Evolutionary conservation across 2,888 invertebrate genomes (phyloP).

Genomic region (Campaea margaritaria): DNA sequence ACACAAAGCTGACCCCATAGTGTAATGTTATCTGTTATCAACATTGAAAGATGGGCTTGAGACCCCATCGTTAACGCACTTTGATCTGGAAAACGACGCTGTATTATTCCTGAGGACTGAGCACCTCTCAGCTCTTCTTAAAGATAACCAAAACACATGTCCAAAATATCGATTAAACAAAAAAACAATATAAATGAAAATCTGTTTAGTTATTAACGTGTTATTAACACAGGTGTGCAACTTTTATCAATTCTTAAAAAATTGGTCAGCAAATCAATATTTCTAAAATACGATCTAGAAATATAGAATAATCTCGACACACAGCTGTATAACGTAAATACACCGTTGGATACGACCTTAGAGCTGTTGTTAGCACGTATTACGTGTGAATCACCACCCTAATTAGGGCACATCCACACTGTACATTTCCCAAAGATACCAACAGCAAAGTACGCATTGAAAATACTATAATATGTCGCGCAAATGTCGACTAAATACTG

Average conservation of each 20-base stretch:
- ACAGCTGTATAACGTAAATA: constrained; percentile 42
- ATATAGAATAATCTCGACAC: constrained; percentile 56
- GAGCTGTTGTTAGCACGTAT: constrained; percentile 38
- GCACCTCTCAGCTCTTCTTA: too few relatives aligned
- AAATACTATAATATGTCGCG: neutral
- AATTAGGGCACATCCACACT: constrained; percentile 32
- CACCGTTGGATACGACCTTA: constrained; percentile 37
- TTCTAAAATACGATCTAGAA: constrained; percentile 6
- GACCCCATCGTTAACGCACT: too few relatives aligned
- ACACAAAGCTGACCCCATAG: too few relatives aligned
- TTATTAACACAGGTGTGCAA: neutral
- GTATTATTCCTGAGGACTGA: too few relatives aligned
- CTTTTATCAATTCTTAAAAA: neutral
- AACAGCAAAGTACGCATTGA: neutral
- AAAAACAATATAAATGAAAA: too few relatives aligned
- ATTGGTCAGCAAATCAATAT: neutral
- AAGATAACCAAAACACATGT: too few relatives aligned
- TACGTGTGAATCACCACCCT: constrained; percentile 40
- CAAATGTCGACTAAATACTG: neutral
- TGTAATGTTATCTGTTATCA: too few relatives aligned
- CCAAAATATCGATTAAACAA: too few relatives aligned
- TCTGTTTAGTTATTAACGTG: too few relatives aligned
- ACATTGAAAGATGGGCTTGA: too few relatives aligned
- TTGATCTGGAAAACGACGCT: too few relatives aligned
- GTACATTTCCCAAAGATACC: neutral